Evolutionary conservation across 1,140 invertebrate species (phyloP).

Genomic region (Halyomorpha halys): DNA sequence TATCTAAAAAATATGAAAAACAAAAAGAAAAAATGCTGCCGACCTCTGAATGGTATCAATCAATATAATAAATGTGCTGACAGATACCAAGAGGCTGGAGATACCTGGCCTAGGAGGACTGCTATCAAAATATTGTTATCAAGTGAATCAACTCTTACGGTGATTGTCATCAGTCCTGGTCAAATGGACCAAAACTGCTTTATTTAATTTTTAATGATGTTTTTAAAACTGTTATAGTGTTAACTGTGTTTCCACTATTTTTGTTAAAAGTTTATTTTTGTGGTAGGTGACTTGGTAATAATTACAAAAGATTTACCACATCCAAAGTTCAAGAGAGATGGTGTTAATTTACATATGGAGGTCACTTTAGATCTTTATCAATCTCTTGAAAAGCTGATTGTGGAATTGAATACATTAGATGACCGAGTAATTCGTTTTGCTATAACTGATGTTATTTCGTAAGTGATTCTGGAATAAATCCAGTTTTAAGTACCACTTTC

Average conservation of each 20-base stretch:
- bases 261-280: neutral
- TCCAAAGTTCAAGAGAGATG: constrained; percentile 59
- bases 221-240: too few relatives aligned
- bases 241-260: neutral
- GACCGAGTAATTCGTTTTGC: constrained; percentile 51
- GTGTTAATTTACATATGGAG: constrained; percentile 54
- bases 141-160: too few relatives aligned
- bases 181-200: too few relatives aligned
- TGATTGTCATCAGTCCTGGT: too few relatives aligned
- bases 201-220: neutral
- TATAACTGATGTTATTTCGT: constrained; percentile 56
- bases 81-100: too few relatives aligned
- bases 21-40: too few relatives aligned
- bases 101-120: too few relatives aligned
- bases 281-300: constrained; percentile 69
- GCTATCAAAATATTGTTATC: too few relatives aligned
- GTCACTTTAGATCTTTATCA: constrained; percentile 49
- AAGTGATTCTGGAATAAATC: constrained; percentile 29
- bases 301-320: constrained; percentile 72
- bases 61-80: too few relatives aligned
- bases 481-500: neutral
- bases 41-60: too few relatives aligned
- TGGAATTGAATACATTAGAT: constrained; percentile 55
- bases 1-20: too few relatives aligned
- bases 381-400: constrained; percentile 51